These are phyloP conservation scores for Candoia aspera DNA, from an alignment of 2,113 vertebrate species.

Conservation along the genomic window DNA sequence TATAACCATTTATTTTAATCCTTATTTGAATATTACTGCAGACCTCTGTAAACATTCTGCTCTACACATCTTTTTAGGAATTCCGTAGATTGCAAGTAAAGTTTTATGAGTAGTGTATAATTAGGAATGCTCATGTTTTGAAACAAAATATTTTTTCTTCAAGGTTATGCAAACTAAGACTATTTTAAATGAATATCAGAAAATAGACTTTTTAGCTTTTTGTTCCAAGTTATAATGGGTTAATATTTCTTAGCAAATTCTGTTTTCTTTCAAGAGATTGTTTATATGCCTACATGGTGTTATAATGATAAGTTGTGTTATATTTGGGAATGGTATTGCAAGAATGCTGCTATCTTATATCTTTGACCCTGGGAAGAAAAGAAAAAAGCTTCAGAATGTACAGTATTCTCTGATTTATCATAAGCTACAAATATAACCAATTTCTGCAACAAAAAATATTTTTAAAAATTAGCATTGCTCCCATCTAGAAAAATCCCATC, in stretches of 20 bases:
- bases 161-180: constrained; percentile 67
- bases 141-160: constrained; percentile 66
- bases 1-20: constrained; percentile 34
- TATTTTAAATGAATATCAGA: constrained; percentile 68
- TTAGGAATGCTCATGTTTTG: constrained; percentile 61
- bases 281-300: constrained; percentile 63
- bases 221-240: constrained; percentile 64
- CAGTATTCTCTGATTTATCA: constrained; percentile 17
- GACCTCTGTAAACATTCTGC: background rate
- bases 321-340: constrained; percentile 60
- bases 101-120: constrained; percentile 56
- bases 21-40: constrained; percentile 18
- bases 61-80: constrained; percentile 55
- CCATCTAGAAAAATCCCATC: background rate
- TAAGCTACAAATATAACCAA: constrained; percentile 17
- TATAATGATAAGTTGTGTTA: constrained; percentile 64
- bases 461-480: constrained; percentile 4
- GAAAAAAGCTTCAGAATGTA: constrained; percentile 24
- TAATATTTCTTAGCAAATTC: constrained; percentile 70
- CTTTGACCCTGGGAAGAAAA: constrained; percentile 40
- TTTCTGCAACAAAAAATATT: constrained; percentile 12
- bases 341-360: constrained; percentile 63
- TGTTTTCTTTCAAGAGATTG: constrained; percentile 66
- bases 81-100: constrained; percentile 56
- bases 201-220: constrained; percentile 63